Percentiles rank a stretch among this genome's conserved stretches.
These are phyloP conservation scores for Ormyrus rosae DNA, from an alignment of 2,888 invertebrate genomes.

Conservation along the genomic window DNA sequence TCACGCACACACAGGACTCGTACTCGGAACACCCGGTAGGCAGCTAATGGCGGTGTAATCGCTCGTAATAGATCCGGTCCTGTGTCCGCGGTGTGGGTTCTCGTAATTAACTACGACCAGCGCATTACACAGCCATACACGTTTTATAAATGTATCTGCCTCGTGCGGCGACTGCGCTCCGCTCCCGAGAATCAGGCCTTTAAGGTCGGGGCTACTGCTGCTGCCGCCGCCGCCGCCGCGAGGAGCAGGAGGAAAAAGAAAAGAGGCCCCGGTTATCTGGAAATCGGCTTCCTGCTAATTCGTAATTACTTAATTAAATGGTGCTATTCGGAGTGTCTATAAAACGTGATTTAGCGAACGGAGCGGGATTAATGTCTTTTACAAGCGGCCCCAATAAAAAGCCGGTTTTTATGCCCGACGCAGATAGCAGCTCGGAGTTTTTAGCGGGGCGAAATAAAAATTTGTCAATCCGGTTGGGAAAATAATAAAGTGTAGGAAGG, in stretches of 20 bases:
- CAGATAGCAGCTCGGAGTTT: too few relatives aligned
- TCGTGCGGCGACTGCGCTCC: background rate
- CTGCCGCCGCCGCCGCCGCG: background rate
- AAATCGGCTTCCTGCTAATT: conserved; percentile 19
- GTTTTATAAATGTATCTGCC: conserved; percentile 3
- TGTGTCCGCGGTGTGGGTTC: conserved; percentile 62
- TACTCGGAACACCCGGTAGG: conserved; percentile 67
- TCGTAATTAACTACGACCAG: conserved; percentile 65
- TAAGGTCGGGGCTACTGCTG: too few relatives aligned
- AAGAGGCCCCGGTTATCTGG: conserved; percentile 9
- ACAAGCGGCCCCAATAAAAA: too few relatives aligned
- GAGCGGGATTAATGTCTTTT: background rate
- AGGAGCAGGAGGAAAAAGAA: background rate
- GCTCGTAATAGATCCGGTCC: conserved; percentile 70
- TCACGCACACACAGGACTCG: conserved; percentile 13
- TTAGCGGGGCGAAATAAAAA: too few relatives aligned
- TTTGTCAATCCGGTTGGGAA: too few relatives aligned
- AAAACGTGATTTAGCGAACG: background rate
- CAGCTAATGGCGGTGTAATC: conserved; percentile 73
- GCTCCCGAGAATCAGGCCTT: too few relatives aligned
- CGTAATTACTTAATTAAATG: conserved; percentile 38
- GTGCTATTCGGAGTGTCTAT: background rate
- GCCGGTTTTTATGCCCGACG: too few relatives aligned
- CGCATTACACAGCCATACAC: conserved; percentile 1
- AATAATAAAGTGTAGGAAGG: too few relatives aligned